Base-by-base conservation (phyloP, 2,797 vertebrate genomes). In the Sebastes itinus region DNA sequence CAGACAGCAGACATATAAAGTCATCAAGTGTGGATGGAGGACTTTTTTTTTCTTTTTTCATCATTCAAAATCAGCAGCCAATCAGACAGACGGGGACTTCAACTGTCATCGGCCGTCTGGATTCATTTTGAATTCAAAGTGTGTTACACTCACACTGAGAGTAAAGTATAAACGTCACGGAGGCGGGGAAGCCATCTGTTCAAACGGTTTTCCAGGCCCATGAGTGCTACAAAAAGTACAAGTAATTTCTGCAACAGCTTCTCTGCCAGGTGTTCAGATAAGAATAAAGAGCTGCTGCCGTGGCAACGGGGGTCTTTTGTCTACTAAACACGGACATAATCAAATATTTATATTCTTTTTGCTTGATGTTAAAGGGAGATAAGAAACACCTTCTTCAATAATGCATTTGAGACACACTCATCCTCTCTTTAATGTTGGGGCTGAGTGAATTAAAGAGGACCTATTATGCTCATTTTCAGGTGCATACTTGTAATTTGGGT, bases 181-280 rank as follows among this genome's bases (percentile, higher is more conserved):
- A 49, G 77, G 82, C 30, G 25, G 74, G 89, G 79, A 27, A 64
- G 81, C 78, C 92, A 93, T 90, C 91, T 92, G 88, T 85, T 92
- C 86, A 86, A 91, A 92, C 76, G 55, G 82, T 86, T 86, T 72
- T 80, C 20, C 23, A 64, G 79, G 42, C 72, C 72, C 30, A 54
- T 32, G 72, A 80, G 66, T 27, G 74, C 73, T 33, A 70, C 73
- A 80, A 56, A 86, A 78, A 52, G 22, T 30, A 16, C n/a, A 55
- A 56, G 54, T 64, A 11, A 33, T 78, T 81, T 82, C 54, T 78
- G 61, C 72, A 77, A 16, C 80, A 65, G 80, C 70, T 74, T 67
- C 77, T 78, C 54, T 58, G 72, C 75, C 85, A 92, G 85, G 88
- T 92, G 89, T 85, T 79, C 33, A 54, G 69, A 84, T 82, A 73